A percentile compares a stretch with the other conserved stretches of the same genome.
phyloP scores from a whole-genome alignment of 2,888 invertebrate species.

The Caenorhabditis japonica region DNA sequence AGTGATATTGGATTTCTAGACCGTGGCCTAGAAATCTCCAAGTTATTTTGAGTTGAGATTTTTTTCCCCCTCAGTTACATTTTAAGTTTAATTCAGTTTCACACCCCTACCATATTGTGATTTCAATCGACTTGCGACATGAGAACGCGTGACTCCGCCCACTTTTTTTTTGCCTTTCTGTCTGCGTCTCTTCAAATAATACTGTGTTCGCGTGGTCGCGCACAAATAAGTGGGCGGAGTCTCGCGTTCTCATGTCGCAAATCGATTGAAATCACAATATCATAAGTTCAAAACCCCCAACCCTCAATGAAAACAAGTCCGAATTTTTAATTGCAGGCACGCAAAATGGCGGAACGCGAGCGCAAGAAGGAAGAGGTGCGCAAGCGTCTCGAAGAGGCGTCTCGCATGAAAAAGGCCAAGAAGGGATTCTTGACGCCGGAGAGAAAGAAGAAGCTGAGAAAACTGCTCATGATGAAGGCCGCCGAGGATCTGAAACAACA shows the following conservation, averaged over 20 bases:
- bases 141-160: no score
- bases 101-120: constrained; percentile 12
- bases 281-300: no score
- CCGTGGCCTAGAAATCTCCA: no score
- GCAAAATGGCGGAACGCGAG: constrained; percentile 96
- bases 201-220: no score
- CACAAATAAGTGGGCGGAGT: no score
- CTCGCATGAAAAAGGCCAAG: constrained; percentile 95
- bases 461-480: constrained; percentile 99
- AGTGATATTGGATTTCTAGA: constrained; percentile 12
- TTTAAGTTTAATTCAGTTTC: constrained; percentile 12
- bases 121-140: no score
- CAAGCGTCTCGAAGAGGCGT: constrained; percentile 97
- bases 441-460: constrained; percentile 99
- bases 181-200: no score
- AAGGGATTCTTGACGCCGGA: constrained; percentile 99
- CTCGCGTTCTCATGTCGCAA: no score
- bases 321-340: constrained; percentile 78
- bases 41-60: neutral
- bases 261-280: no score
- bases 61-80: constrained; percentile 6
- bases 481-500: constrained; percentile 99
- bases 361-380: constrained; percentile 98
- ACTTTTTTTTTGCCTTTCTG: no score
- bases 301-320: neutral